Evolutionary conservation across 2,113 vertebrate genomes (phyloP), one percentile per base, ranked within the genome.

Genomic region (Psilopsiagon aurifrons): DNA sequence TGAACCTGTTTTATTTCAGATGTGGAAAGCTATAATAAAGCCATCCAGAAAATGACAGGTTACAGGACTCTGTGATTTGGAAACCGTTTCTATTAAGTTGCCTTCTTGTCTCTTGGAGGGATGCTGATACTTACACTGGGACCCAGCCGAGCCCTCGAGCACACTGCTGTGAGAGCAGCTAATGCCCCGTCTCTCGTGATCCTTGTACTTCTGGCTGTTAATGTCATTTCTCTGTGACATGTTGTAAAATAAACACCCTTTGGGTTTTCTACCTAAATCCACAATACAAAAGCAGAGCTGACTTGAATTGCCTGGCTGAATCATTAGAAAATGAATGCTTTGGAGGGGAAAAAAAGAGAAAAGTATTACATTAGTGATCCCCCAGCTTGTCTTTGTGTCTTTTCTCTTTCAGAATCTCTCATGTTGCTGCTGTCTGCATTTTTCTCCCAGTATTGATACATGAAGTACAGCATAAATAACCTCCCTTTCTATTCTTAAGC

Each of bases 11-110:
- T 89, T 78, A 59, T 59, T 41, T 52, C 86, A 66, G 73, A 62
- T 16, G 9, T 10, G 20, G 80, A 96, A 95, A 94, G 93, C 92
- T 97, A 43, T 97, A 97, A 98, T 98, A 97, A 98, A 98, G 96
- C 96, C 96, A 97, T 97, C 97, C 95, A 96, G 95, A 95, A 98
- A 97, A 98, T 98, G 97, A 98, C 98, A 98, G 98, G 97, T 98
- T 98, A 95, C 97, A 95, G 94, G 94, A 84, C 88, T 97, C 92
- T 97, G 95, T 97, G 97, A 97, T 98, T 97, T 94, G 96, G 96
- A 94, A 94, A 96, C 84, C 17, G 84, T 97, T 98, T 96, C 96
- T 97, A 92, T 98, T 97, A 97, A 97, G 97, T 97, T 96, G 95
- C 97, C 96, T 98, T 94, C 93, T 95, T 94, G 96, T 96, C 94